phyloP scores from a whole-genome alignment of 2,888 invertebrate genomes.

The Drosophila mettleri region DNA sequence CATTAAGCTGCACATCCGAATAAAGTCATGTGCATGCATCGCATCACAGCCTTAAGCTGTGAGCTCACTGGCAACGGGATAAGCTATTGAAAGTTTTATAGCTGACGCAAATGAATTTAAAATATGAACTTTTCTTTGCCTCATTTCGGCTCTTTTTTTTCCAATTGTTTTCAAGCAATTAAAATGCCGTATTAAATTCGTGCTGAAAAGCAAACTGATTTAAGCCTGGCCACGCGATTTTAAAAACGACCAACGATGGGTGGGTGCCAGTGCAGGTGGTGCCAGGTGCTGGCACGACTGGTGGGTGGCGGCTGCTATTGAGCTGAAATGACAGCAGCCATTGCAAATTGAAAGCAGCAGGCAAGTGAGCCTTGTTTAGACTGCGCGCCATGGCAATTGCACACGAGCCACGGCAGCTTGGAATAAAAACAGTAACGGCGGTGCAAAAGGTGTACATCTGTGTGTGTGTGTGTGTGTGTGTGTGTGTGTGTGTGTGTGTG shows the following conservation, averaged over 20 bases:
- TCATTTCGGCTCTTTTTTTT: neutral
- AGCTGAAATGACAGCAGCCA: slow-evolving; percentile 78
- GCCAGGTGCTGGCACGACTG: too few species aligned
- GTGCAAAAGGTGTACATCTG: slow-evolving; percentile 2
- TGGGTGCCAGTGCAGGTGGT: slow-evolving; percentile 19
- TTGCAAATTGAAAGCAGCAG: slow-evolving; percentile 78
- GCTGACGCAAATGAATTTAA: neutral
- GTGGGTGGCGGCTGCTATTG: slow-evolving; percentile 58
- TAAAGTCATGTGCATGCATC: neutral
- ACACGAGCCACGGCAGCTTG: slow-evolving; percentile 55
- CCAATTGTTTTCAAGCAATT: slow-evolving; percentile 2
- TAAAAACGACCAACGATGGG: slow-evolving; percentile 24
- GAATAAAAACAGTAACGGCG: slow-evolving; percentile 57
- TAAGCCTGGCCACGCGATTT: slow-evolving; percentile 37
- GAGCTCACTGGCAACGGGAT: slow-evolving; percentile 1
- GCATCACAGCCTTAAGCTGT: neutral
- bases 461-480: slow-evolving; percentile 11
- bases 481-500: slow-evolving; percentile 10
- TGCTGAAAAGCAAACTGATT: slow-evolving; percentile 1
- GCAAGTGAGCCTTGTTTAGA: slow-evolving; percentile 80
- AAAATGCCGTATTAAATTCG: slow-evolving; percentile 5
- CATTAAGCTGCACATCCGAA: neutral
- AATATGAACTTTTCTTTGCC: neutral
- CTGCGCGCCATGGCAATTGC: slow-evolving; percentile 77
- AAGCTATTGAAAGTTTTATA: slow-evolving; percentile 5